phyloP scores from a whole-genome alignment of 1,140 invertebrate species.

The Drosophila seguyi region DNA sequence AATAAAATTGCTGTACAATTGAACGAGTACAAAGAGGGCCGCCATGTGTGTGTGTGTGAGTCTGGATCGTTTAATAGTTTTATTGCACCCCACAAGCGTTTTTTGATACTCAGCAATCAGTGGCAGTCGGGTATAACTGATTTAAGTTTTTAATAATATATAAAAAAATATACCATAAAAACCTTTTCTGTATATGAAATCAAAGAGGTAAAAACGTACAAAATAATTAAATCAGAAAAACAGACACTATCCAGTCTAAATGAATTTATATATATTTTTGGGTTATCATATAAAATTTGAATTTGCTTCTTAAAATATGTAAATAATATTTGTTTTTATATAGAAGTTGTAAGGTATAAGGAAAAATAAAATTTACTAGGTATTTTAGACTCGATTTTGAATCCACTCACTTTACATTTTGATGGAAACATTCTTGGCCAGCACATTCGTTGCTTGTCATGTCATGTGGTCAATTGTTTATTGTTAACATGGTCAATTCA shows the following conservation, averaged over 20 bases:
- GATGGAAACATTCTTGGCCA: constrained; percentile 51
- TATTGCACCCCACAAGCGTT: constrained; percentile 55
- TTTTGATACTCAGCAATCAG: constrained; percentile 30
- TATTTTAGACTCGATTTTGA: background rate
- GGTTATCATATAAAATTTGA: too few relatives aligned
- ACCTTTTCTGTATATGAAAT: too few relatives aligned
- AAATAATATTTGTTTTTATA: too few relatives aligned
- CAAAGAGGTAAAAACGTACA: background rate
- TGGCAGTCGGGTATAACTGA: background rate
- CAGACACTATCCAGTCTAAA: too few relatives aligned
- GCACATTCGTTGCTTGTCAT: constrained; percentile 63
- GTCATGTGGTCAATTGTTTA: constrained; percentile 78
- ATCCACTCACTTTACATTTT: constrained; percentile 8
- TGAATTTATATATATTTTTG: too few relatives aligned
- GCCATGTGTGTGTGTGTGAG: constrained; percentile 8
- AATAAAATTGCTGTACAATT: constrained; percentile 75
- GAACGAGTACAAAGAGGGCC: constrained; percentile 48
- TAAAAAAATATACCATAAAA: background rate
- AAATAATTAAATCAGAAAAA: too few relatives aligned
- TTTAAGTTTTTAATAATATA: constrained; percentile 2
- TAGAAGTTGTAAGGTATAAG: too few relatives aligned
- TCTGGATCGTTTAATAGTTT: constrained; percentile 61
- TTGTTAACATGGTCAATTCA: constrained; percentile 64
- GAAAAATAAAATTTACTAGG: too few relatives aligned
- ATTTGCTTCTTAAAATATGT: too few relatives aligned